phyloP scores from a whole-genome alignment of 35 echinoderm and acorn worm genomes.

The Heliocidaris tuberculata region DNA sequence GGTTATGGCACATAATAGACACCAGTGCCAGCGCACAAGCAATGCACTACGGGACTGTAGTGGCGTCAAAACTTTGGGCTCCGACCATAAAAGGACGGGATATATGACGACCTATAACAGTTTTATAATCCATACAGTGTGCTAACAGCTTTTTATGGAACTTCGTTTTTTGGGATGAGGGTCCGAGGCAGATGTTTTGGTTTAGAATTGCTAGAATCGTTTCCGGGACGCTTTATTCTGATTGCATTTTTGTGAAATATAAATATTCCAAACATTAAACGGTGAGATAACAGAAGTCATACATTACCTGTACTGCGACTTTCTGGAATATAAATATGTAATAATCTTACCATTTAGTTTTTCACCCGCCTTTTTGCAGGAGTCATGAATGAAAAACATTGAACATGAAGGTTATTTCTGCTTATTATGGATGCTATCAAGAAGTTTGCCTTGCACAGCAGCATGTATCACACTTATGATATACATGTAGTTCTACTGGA shows the following conservation, averaged over 20 bases:
- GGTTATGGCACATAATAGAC: conserved; percentile 16
- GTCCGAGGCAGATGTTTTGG: background rate
- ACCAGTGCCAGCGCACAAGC: background rate
- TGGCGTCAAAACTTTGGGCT: background rate
- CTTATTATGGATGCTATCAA: too few relatives aligned
- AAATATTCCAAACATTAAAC: too few relatives aligned
- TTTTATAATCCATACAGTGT: conserved; percentile 41
- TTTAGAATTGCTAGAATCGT: background rate
- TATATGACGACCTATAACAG: conserved; percentile 41
- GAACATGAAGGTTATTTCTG: too few relatives aligned
- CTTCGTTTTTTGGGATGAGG: background rate
- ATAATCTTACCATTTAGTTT: too few relatives aligned
- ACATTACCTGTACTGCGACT: too few relatives aligned
- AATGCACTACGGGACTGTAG: background rate
- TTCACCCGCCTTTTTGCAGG: too few relatives aligned
- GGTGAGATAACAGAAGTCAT: too few relatives aligned
- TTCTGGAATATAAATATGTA: too few relatives aligned
- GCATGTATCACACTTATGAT: too few relatives aligned
- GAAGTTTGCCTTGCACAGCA: too few relatives aligned
- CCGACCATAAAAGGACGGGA: conserved; percentile 13
- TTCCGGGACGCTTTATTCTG: background rate
- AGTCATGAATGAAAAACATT: too few relatives aligned
- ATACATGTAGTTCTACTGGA: too few relatives aligned
- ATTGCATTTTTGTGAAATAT: background rate
- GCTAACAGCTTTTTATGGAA: conserved; percentile 8